Evolutionary conservation across 2,113 vertebrate species (phyloP), one percentile per base, ranked within the genome.

Genomic region (Microcebus griseorufus): DNA sequence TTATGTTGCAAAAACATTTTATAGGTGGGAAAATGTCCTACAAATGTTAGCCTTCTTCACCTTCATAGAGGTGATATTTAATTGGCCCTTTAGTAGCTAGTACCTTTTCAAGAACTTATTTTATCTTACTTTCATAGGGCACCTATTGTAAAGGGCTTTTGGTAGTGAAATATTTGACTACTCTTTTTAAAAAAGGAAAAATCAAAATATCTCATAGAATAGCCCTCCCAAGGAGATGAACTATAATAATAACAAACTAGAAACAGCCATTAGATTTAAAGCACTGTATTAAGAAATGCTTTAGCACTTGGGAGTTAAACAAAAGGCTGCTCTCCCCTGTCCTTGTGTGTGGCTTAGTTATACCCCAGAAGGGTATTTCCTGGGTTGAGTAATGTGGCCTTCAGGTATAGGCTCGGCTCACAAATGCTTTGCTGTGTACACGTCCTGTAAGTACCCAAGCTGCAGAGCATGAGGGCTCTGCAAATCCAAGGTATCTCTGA

Each of bases 11-110:
- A 23, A 62, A 67, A 7, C 5, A 1, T 22, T 55, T 55, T 27
- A 0, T 17, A 32, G 22, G 14, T 6, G 53, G n/a, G 14, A 25
- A n/a, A 9, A 3, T 0, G 2, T 4, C 20, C 53, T 32, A 3
- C 13, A 64, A 4, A 3, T 2, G 1, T 18, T 13, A 9, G 42
- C n/a, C 69, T 58, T 93, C 51, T 55, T 32, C 13, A 29, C 62
- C 48, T 58, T n/a, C 27, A 25, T 4, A 2, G 9, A 27, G 11
- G 10, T 34, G 22, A 2, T 25, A 10, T 2, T 25, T 37, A 2
- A 12, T 3, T 37, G 42, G 23, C 73, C 32, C 37, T 34, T 13
- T 2, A 18, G 51, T 14, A 69, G 32, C 55, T 9, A 4, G 25
- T 2, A 17, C 13, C 6, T 51, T 34, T n/a, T 51, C 20, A 20